phyloP scores from a whole-genome alignment of 2,113 vertebrate genomes.

The Dicrurus megarhynchus region DNA sequence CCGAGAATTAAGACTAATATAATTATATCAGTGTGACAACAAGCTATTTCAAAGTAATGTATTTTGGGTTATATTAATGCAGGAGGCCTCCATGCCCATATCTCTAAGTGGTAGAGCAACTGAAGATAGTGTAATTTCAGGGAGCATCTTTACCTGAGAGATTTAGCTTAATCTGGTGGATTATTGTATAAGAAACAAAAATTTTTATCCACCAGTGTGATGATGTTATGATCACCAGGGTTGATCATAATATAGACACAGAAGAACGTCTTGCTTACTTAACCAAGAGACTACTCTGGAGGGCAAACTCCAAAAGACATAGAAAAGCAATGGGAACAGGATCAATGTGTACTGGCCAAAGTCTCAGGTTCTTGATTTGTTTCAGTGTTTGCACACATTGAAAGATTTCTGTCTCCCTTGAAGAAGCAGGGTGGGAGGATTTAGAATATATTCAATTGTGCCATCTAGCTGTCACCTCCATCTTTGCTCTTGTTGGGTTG shows the following conservation, averaged over 20 bases:
- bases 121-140: neutral
- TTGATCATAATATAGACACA: neutral
- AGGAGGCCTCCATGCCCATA: neutral
- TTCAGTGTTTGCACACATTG: neutral
- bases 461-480: neutral
- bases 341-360: neutral
- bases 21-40: neutral
- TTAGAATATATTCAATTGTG: neutral
- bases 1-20: neutral
- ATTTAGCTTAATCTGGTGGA: neutral
- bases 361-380: neutral
- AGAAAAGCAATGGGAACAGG: neutral
- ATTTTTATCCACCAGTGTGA: neutral
- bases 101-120: neutral
- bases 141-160: neutral
- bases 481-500: neutral
- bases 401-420: neutral
- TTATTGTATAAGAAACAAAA: neutral
- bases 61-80: neutral
- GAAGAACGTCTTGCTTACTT: neutral
- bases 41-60: neutral
- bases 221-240: neutral
- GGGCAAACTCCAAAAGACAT: neutral
- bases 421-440: neutral
- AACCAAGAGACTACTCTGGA: neutral